Evolutionary conservation across 2,797 vertebrate genomes (phyloP).

Genomic region (Brotogeris chrysoptera): DNA sequence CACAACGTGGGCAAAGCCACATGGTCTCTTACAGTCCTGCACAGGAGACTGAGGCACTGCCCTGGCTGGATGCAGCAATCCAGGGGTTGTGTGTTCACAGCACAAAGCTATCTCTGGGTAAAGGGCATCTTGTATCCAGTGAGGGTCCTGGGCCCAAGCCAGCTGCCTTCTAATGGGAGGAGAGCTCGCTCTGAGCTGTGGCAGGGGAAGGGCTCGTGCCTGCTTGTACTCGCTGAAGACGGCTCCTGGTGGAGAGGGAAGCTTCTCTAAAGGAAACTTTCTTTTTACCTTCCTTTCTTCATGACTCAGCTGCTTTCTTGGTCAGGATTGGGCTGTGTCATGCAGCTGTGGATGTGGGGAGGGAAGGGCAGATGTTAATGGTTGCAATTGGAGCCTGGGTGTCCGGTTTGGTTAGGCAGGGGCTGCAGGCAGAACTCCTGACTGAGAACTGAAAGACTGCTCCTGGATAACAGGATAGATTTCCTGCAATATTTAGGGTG

Average conservation of each 20-base stretch:
- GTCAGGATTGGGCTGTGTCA: neutral
- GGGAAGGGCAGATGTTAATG: neutral
- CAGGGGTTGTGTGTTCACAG: neutral
- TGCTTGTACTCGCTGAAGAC: neutral
- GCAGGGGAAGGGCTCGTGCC: neutral
- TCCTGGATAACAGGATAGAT: neutral
- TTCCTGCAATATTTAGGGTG: neutral
- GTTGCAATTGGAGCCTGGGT: accelerated
- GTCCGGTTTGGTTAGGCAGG: neutral
- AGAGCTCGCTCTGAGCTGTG: neutral
- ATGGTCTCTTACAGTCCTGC: neutral
- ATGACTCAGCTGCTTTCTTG: neutral
- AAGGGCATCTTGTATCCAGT: neutral
- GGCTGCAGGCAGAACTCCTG: neutral
- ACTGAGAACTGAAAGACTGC: neutral
- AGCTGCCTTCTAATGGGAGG: neutral
- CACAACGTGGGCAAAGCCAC: neutral
- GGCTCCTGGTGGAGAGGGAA: neutral
- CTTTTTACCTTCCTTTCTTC: neutral
- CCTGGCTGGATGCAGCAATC: accelerated
- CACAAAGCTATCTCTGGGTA: accelerated
- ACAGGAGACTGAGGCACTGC: neutral
- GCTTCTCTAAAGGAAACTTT: neutral
- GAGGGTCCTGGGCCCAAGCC: neutral
- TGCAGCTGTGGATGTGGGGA: accelerated